Evolutionary conservation across 2,888 invertebrate species (phyloP), one percentile per base, ranked within the genome.

Genomic region (Drosophila setosimentum): DNA sequence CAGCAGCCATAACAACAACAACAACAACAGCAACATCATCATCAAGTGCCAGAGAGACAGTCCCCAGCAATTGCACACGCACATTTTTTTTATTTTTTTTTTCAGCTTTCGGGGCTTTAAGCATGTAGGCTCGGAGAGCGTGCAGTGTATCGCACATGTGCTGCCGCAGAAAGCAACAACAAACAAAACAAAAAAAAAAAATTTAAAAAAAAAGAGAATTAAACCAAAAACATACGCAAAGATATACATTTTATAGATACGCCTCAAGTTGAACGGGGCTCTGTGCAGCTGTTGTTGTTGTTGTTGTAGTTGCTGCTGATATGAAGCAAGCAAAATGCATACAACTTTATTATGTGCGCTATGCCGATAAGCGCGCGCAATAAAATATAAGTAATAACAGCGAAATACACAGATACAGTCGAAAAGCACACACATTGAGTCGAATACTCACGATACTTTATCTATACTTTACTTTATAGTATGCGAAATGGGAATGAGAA

Each of bases 401-500:
- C 49, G 27, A 18, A 49, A 62, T 42, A 57, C 63, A 69, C 69
- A 74, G 62, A 61, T 60, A 76, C 75, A 58, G 35, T 59, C 58
- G 7, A 5, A 42, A 11, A 35, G 29, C 57, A 64, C 49, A 57
- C 55, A 54, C 54, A 68, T 60, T 3, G 21, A 42, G 50, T 27
- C 35, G 45, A 51, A 57, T 62, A 57, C 55, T 65, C n/a, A 59
- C 55, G 57, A 57, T 68, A 70, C 80, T 66, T 50, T 76, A 74
- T 71, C 76, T 79, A 79, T 73, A 79, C 80, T 76, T 74, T 50
- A 67, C 71, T 89, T 89, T 85, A 87, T 85, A 82, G 73, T 68
- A 67, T 71, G 65, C 58, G 55, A 71, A 76, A 53, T 51, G 63
- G 37, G 32, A 58, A 24, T 62, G 54, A 32, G 76, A 72, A 66